Evolutionary conservation across 2,797 vertebrate genomes (phyloP).

Genomic region (Myotis vivesi): DNA sequence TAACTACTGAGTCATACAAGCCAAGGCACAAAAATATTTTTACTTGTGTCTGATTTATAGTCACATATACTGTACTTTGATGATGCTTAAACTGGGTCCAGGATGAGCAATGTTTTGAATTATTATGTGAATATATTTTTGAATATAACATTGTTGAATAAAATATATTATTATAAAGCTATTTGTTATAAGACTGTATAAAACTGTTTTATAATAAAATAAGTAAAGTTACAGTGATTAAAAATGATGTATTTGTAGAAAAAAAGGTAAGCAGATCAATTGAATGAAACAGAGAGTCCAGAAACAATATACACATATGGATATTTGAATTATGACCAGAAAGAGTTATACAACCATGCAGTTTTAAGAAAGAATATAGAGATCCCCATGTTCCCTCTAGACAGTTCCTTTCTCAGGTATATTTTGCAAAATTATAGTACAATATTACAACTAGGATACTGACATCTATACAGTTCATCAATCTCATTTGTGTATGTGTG

Average conservation of each 20-base stretch:
- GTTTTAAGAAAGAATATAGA: neutral
- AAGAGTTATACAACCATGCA: neutral
- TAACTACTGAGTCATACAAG: too few relatives aligned
- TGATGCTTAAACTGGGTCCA: slow-evolving; percentile 76
- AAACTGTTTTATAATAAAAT: neutral
- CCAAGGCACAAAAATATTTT: slow-evolving; percentile 54
- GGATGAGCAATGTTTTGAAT: slow-evolving; percentile 68
- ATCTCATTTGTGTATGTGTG: neutral
- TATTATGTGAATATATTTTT: slow-evolving; percentile 71
- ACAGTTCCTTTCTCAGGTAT: neutral
- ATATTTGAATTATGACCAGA: neutral
- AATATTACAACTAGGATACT: neutral
- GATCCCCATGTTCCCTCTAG: neutral
- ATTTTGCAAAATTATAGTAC: neutral
- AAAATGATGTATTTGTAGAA: neutral
- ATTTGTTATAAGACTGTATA: neutral
- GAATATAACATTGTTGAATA: neutral
- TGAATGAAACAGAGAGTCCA: neutral
- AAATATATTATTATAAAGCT: neutral
- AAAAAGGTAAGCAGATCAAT: neutral
- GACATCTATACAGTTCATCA: neutral
- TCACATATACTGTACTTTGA: slow-evolving; percentile 75
- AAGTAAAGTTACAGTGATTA: neutral
- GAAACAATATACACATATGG: neutral
- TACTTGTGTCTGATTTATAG: slow-evolving; percentile 71